Base-by-base conservation (phyloP, 2,888 invertebrate species). In the Altica lythri region DNA sequence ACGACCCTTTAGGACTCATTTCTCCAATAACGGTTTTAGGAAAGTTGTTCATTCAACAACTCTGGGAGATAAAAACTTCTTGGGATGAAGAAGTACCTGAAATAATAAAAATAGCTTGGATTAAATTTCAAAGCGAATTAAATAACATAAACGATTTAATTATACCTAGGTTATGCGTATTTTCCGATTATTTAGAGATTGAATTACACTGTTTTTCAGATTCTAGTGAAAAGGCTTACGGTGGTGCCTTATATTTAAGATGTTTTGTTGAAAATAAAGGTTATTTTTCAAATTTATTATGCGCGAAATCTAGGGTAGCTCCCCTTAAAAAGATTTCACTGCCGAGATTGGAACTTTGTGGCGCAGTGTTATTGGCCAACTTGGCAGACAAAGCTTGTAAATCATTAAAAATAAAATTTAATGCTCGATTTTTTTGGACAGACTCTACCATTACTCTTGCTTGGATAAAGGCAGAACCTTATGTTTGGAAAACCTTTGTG, bases 401-500 rank as follows among this genome's bases (percentile, higher is more conserved):
- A 8, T 8, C 34, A 9, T 14, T 42, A 17, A 6, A 34, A 12
- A 34, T 25, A 5, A 43, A 34, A 13, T 43, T 50, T 43, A 16
- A 3, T n/a, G 12, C 4, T 8, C 8, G 14, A 32, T 43, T 16
- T 32, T 42, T 8, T 12, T 50, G 34, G 22, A 34, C 43, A 22
- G 50, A 43, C 25, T 42, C 34, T 9, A 32, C 16, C 12, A 34
- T 43, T 8, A 17, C 27, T 6, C 34, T 50, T 6, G 42, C 42
- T 12, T 64, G 64, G 62, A 50, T 64, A 27, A 48, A 45, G n/a
- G 25, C 13, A 6, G 16, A 25, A 16, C 55, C 61, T 5, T 19
- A 5, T 8, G 19, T 30, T 4, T 66, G 59, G 61, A 57, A 58
- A 12, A 60, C 61, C 1, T 64, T 59, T 34, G 52, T 64, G 2